Evolutionary conservation across 2,888 invertebrate genomes (phyloP).

Genomic region (Lepidochitona cinerea): DNA sequence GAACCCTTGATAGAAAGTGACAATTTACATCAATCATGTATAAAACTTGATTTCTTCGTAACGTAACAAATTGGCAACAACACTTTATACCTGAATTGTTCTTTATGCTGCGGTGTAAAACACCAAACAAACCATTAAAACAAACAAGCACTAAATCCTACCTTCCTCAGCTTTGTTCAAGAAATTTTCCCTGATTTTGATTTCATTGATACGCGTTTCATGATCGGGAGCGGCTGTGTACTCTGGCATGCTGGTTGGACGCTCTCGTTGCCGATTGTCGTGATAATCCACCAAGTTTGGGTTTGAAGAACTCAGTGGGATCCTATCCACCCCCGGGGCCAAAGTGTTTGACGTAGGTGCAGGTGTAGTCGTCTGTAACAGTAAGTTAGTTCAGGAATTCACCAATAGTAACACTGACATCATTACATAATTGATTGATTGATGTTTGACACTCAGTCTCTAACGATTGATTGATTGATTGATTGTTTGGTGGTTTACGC

Average conservation of each 20-base stretch:
- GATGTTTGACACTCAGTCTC: too few species aligned
- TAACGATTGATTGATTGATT: too few species aligned
- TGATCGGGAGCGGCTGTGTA: slow-evolving; percentile 28
- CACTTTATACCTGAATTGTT: too few species aligned
- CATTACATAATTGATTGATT: too few species aligned
- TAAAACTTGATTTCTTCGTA: too few species aligned
- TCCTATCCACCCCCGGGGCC: slow-evolving; percentile 34
- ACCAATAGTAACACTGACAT: too few species aligned
- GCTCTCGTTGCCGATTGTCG: slow-evolving; percentile 21
- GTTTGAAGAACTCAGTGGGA: slow-evolving; percentile 67
- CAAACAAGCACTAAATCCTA: slow-evolving; percentile 56
- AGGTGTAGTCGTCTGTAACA: background rate
- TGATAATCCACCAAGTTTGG: slow-evolving; percentile 64
- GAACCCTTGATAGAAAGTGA: too few species aligned
- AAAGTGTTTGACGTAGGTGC: slow-evolving; percentile 9
- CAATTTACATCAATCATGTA: too few species aligned
- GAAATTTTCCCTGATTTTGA: slow-evolving; percentile 78
- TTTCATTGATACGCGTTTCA: slow-evolving; percentile 62
- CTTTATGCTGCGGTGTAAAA: background rate
- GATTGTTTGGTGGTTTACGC: too few species aligned
- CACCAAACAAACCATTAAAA: background rate
- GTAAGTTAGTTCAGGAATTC: too few species aligned
- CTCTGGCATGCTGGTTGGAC: slow-evolving; percentile 53
- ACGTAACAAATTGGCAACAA: too few species aligned
- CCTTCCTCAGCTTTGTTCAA: slow-evolving; percentile 80